phyloP scores from a whole-genome alignment of 2,888 invertebrate species.

The Carpatolechia fugitivella region DNA sequence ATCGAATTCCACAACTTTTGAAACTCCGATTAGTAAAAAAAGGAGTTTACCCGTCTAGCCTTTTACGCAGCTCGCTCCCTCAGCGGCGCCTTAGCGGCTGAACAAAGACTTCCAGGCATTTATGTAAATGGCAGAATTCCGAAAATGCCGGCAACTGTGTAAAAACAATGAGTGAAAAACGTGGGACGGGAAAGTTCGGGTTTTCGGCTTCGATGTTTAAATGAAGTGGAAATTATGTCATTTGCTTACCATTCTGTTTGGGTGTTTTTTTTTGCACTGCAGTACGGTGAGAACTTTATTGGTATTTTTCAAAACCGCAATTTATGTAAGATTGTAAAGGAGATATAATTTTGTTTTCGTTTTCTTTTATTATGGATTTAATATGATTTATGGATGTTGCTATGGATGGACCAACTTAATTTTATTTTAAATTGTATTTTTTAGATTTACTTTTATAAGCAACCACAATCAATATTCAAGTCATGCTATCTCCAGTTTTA shows the following conservation, averaged over 20 bases:
- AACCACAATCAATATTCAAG: no score
- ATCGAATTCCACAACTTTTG: constrained; percentile 17
- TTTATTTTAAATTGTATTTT: no score
- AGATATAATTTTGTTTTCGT: no score
- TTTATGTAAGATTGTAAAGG: no score
- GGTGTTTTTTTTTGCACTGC: constrained; percentile 8
- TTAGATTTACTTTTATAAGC: no score
- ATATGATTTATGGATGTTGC: no score
- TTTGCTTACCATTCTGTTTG: constrained; percentile 20
- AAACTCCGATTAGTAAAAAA: constrained; percentile 19
- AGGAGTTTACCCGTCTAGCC: constrained; percentile 14
- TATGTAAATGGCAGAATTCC: constrained; percentile 76
- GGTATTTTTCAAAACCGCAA: background rate
- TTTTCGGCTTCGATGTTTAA: constrained; percentile 39
- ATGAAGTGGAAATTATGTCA: constrained; percentile 18
- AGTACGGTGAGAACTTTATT: background rate
- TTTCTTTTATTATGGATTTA: no score
- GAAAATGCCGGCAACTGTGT: constrained; percentile 62
- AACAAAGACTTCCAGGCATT: constrained; percentile 68
- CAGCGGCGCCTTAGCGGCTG: constrained; percentile 71
- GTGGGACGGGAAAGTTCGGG: constrained; percentile 64
- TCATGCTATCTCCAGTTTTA: no score
- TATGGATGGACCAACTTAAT: no score
- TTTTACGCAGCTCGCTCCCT: constrained; percentile 34
- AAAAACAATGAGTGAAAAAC: constrained; percentile 68